Evolutionary conservation across 2,113 vertebrate genomes (phyloP).

Genomic region (Taurulus bubalis): DNA sequence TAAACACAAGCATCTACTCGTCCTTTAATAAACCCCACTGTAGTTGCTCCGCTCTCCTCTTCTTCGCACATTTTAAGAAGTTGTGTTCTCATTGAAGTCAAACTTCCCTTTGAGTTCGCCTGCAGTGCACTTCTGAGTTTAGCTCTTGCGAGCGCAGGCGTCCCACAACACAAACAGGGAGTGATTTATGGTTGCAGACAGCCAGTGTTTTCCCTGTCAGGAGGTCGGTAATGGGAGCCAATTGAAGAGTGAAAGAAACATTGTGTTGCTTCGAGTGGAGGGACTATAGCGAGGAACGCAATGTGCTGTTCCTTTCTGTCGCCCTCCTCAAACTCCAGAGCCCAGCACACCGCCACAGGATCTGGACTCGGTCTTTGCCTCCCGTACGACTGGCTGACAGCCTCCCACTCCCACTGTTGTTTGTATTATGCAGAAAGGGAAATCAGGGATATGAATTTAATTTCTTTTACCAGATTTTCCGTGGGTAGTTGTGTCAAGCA

Average conservation of each 20-base stretch:
- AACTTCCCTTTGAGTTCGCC: constrained; percentile 24
- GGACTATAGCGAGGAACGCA: constrained; percentile 43
- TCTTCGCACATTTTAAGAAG: background rate
- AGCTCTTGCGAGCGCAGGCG: constrained; percentile 15
- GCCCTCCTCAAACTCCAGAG: constrained; percentile 39
- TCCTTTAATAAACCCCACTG: background rate
- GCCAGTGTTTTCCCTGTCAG: constrained; percentile 69
- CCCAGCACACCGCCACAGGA: constrained; percentile 55
- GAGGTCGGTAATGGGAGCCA: constrained; percentile 62
- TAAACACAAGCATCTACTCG: background rate
- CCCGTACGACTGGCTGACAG: constrained; percentile 55
- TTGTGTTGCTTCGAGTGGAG: constrained; percentile 56
- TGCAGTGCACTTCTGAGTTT: constrained; percentile 38
- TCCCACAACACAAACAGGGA: constrained; percentile 40
- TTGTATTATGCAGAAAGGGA: constrained; percentile 2
- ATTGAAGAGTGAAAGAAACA: constrained; percentile 71
- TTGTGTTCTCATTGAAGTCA: constrained; percentile 16
- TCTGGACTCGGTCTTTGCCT: constrained; percentile 42
- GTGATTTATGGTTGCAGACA: constrained; percentile 70
- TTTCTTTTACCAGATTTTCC: constrained; percentile 16
- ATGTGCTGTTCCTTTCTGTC: constrained; percentile 59
- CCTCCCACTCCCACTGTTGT: constrained; percentile 9
- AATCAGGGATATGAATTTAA: background rate
- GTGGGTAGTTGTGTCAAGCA: background rate
- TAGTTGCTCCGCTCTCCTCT: background rate